Base-by-base conservation (phyloP, 2,888 invertebrate species). In the Melieria omissa region DNA sequence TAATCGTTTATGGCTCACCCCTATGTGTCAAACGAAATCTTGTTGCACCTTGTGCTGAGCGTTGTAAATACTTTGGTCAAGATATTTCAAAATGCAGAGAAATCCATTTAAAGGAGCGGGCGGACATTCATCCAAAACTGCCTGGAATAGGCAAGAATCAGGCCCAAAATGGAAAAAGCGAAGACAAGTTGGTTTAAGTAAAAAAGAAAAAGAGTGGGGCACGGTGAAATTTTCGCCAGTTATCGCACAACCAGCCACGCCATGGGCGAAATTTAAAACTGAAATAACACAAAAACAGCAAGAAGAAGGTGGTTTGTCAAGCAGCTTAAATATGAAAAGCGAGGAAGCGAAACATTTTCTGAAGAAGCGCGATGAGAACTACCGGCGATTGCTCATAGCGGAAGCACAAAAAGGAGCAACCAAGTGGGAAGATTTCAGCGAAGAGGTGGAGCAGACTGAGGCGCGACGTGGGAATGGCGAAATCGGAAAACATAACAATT, bases 231-330 rank as follows among this genome's bases (percentile, higher is more conserved):
- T 75, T 41, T 77, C 73, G 52, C 74, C 75, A 57, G 70, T 75
- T 6, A 58, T 75, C 14, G 57, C 71, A 44, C 80, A 80, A 46
- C 12, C 66, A n/a, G 73, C 86, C 7, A 80, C 80, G 10, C 83
- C 85, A 4, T 86, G 86, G 85, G 71, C 76, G 0, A 80, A 82
- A 55, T 82, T 83, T 16, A 85, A 81, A 52, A 76, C 77, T 45
- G 82, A 82, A 16, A 80, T 86, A 0, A 68, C 81, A 4, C 76
- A 79, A 9, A 79, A 80, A 52, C 78, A 82, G 29, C 71, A 74
- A 2, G 77, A 80, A 14, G 74, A 78, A n/a, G 75, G 71, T 42
- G 76, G 74, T 0, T 67, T 72, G n/a, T 6, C 64, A 7, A 62
- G 42, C 6, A 47, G 71, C 5, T 67, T 78, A 0, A 70, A 82